Evolutionary conservation across 1,140 invertebrate species (phyloP).

Genomic region (Chelonus insularis): DNA sequence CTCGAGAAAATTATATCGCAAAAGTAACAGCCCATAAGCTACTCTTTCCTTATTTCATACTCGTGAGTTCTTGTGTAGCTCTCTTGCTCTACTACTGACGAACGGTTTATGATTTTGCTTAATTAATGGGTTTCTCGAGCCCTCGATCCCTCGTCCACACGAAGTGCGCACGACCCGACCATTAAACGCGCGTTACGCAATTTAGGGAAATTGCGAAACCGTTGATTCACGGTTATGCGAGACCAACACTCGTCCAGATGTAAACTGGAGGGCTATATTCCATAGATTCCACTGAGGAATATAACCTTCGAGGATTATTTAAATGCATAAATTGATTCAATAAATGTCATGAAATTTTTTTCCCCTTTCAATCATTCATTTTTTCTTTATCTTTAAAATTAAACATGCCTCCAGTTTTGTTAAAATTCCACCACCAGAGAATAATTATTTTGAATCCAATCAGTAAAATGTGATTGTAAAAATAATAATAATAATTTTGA

Average conservation of each 20-base stretch:
- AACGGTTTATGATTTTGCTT: conserved; percentile 30
- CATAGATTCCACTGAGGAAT: neutral
- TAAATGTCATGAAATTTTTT: no score
- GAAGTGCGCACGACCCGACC: conserved; percentile 16
- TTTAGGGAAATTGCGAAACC: conserved; percentile 28
- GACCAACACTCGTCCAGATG: neutral
- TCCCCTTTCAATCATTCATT: no score
- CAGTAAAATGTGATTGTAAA: neutral
- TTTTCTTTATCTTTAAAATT: no score
- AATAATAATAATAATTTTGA: conserved; percentile 2
- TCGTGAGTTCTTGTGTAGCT: neutral
- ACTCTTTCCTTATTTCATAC: neutral
- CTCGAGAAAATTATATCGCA: neutral
- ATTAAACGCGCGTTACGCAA: conserved; percentile 30
- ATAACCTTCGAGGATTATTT: neutral
- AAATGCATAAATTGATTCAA: neutral
- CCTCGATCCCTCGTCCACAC: conserved; percentile 11
- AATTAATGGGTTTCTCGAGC: conserved; percentile 31
- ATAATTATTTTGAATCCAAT: neutral
- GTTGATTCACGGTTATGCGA: conserved; percentile 27
- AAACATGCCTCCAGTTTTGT: no score
- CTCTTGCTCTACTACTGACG: conserved; percentile 6
- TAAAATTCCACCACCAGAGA: neutral
- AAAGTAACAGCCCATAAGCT: conserved; percentile 4
- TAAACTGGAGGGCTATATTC: neutral